Conservation (phyloP, 30 jellyfish, hydroid and myxozoan species). For the Sanderia malayensis region DNA sequence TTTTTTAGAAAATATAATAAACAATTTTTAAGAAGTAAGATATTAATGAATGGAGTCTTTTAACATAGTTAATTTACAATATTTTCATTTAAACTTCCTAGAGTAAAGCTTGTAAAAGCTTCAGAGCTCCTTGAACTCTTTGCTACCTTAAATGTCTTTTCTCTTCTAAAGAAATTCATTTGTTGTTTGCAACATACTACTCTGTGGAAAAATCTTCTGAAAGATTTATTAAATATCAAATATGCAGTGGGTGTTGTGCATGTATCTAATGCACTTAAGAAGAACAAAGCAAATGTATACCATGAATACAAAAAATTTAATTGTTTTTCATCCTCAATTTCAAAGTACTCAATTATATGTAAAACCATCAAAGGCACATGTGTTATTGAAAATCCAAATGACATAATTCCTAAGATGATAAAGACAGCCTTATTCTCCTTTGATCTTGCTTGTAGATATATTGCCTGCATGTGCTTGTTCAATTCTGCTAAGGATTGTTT, state of each 20-base stretch:
- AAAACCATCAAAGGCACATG: conserved; percentile 32
- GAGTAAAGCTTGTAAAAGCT: conserved; percentile 3
- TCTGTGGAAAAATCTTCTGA: conserved; percentile 29
- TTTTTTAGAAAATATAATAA: too few relatives aligned
- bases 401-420: conserved; percentile 18
- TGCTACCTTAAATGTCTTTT: conserved; percentile 2
- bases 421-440: conserved; percentile 23
- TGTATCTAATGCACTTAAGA: conserved; percentile 33
- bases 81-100: not conserved
- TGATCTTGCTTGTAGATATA: conserved; percentile 8
- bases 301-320: conserved; percentile 25
- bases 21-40: too few relatives aligned
- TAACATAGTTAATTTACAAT: too few relatives aligned
- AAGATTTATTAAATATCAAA: conserved; percentile 24
- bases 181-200: conserved; percentile 5
- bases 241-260: conserved; percentile 41
- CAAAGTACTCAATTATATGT: conserved; percentile 17
- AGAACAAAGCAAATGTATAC: conserved; percentile 33
- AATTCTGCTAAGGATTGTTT: not conserved
- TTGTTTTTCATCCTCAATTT: not conserved
- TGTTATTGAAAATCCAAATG: conserved; percentile 31
- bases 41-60: too few relatives aligned
- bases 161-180: conserved; percentile 6
- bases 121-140: not conserved
- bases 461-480: conserved; percentile 1